Conservation (phyloP, 2,888 invertebrate species). For the Chydorus sphaericus region DNA sequence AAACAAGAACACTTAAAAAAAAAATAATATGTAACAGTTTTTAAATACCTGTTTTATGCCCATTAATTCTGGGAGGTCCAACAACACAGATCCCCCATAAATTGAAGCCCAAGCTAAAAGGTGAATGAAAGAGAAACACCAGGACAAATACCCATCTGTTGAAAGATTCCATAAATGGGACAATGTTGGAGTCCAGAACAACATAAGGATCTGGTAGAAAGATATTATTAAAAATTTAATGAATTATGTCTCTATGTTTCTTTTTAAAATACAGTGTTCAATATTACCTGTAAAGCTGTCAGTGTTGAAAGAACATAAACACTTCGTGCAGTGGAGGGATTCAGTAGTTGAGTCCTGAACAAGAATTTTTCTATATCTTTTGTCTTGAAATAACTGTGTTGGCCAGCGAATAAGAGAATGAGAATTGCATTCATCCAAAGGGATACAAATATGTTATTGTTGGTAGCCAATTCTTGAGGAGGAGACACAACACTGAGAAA, state of each 20-base stretch:
- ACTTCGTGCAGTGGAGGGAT: background rate
- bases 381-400: constrained; percentile 8
- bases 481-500: background rate
- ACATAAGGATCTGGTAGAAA: background rate
- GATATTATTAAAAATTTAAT: background rate
- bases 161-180: background rate
- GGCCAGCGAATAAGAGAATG: background rate
- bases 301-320: background rate
- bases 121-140: background rate
- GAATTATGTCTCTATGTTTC: background rate
- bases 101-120: background rate
- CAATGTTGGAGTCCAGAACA: background rate
- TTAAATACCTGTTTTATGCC: constrained; percentile 6
- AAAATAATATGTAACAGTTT: background rate
- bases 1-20: background rate
- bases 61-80: background rate
- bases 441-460: background rate
- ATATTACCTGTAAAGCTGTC: background rate
- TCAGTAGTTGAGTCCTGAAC: background rate
- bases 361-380: background rate
- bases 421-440: background rate
- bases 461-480: background rate
- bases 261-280: background rate
- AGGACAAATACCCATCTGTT: background rate
- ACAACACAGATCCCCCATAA: background rate